phyloP scores from a whole-genome alignment of 2,797 vertebrate genomes.

The Numenius phaeopus region DNA sequence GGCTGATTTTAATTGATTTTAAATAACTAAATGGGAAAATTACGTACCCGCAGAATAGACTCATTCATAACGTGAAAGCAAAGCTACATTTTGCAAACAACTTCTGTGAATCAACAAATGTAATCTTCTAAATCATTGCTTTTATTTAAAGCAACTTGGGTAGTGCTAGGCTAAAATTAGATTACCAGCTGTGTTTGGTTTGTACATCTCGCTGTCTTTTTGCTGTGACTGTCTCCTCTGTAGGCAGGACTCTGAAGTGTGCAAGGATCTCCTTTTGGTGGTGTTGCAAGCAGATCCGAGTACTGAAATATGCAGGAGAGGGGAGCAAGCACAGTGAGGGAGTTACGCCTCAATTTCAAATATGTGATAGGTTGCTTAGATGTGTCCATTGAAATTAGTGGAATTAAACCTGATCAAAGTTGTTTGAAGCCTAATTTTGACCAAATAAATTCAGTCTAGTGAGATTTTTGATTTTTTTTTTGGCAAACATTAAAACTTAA shows the following conservation, averaged over 20 bases:
- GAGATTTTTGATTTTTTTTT: background rate
- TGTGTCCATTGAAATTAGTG: background rate
- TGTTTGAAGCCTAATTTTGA: background rate
- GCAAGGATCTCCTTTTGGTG: background rate
- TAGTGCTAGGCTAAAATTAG: background rate
- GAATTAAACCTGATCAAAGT: background rate
- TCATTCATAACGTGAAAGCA: background rate
- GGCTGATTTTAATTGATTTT: background rate
- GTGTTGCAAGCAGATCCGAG: background rate
- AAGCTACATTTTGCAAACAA: background rate
- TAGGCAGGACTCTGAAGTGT: background rate
- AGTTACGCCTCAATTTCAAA: background rate
- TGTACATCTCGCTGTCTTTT: background rate
- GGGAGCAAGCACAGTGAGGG: background rate
- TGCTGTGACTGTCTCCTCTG: background rate
- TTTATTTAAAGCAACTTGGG: background rate
- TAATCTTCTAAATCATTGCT: background rate
- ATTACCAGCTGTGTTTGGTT: background rate
- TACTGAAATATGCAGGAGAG: background rate
- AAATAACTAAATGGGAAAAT: background rate
- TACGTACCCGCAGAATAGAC: background rate
- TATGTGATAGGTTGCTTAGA: background rate
- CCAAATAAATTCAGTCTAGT: background rate
- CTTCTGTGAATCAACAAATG: background rate
- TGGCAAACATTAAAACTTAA: background rate